Percentiles rank a stretch among this genome's conserved stretches.
Evolutionary conservation across 2,797 vertebrate species (phyloP).

Genomic region (Oceanodroma leucorhoa): DNA sequence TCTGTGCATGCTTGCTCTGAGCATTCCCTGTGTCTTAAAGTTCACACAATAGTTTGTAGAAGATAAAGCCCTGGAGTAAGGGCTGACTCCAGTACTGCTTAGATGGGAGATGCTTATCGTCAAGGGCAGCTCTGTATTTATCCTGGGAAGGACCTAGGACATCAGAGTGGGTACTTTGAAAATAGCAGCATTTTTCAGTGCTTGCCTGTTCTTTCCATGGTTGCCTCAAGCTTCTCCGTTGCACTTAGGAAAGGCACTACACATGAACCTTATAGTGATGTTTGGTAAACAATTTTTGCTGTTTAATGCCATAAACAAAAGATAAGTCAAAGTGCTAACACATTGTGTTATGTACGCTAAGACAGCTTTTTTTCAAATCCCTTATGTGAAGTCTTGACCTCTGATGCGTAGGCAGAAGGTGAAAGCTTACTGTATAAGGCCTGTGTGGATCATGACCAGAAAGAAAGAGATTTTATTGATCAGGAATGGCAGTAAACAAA

Average conservation of each 20-base stretch:
- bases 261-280: not conserved
- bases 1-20: not conserved
- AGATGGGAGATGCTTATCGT: not conserved
- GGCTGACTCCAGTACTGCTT: not conserved
- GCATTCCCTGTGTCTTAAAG: not conserved
- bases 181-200: not conserved
- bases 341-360: not conserved
- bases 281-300: not conserved
- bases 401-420: not conserved
- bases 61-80: not conserved
- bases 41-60: not conserved
- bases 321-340: not conserved
- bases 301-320: not conserved
- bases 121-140: not conserved
- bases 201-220: not conserved
- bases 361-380: not conserved
- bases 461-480: slow-evolving; percentile 33
- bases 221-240: not conserved
- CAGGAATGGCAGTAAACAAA: slow-evolving; percentile 15
- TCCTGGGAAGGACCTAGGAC: not conserved
- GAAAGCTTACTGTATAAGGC: not conserved
- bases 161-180: not conserved
- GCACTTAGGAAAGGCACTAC: not conserved
- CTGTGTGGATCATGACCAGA: not conserved
- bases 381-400: not conserved